A percentile compares a stretch with the other conserved stretches of the same genome.
phyloP scores from a whole-genome alignment of 2,113 vertebrate species.

The Gymnorhina tibicen region DNA sequence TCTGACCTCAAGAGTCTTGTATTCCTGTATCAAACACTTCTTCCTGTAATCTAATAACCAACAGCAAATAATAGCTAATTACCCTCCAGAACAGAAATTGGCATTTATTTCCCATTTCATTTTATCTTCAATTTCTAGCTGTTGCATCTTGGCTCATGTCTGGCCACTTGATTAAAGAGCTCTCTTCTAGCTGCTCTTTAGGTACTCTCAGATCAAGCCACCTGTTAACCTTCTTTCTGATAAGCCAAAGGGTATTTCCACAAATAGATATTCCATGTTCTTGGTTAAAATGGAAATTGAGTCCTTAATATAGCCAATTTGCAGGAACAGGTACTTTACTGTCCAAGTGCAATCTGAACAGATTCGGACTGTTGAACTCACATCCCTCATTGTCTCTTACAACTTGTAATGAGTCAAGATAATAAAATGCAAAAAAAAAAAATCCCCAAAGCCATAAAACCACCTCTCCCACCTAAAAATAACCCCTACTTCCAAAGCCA shows the following conservation, averaged over 20 bases:
- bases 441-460: neutral
- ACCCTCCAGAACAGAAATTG: neutral
- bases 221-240: conserved; percentile 39
- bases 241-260: conserved; percentile 38
- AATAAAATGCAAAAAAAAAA: neutral
- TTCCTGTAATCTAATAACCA: neutral
- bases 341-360: neutral
- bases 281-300: conserved; percentile 40
- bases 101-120: conserved; percentile 14
- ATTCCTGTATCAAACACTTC: neutral
- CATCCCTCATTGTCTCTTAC: neutral
- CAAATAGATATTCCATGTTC: conserved; percentile 37
- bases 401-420: neutral
- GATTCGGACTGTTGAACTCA: neutral
- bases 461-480: neutral
- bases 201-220: conserved; percentile 19
- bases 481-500: neutral
- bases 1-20: neutral
- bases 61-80: conserved; percentile 11
- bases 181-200: neutral
- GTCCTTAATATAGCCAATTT: conserved; percentile 45
- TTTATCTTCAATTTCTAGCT: conserved; percentile 6
- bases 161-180: conserved; percentile 48
- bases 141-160: neutral
- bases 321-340: neutral